phyloP scores from a whole-genome alignment of 2,888 invertebrate species.

The Drosophila longiperda region DNA sequence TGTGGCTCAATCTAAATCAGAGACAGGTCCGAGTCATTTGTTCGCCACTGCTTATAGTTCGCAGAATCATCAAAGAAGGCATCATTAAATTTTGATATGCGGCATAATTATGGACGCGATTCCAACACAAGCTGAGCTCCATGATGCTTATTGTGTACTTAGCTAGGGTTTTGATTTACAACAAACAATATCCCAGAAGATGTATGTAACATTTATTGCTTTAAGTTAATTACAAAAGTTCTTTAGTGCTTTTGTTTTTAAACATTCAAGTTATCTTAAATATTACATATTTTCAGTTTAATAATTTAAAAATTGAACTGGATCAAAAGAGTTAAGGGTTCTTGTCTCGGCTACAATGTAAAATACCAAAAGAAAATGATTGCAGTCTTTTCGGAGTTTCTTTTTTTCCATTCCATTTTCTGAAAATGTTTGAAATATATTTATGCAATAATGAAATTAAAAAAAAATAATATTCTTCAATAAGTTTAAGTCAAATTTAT shows the following conservation, averaged over 20 bases:
- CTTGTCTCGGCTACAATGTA: constrained; percentile 10
- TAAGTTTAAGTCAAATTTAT: background rate
- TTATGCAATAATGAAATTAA: background rate
- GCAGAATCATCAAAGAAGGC: constrained; percentile 22
- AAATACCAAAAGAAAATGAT: background rate
- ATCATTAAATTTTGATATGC: constrained; percentile 22
- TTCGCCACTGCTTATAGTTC: constrained; percentile 17
- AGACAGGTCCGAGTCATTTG: constrained; percentile 18
- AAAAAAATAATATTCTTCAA: background rate
- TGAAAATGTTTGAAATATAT: background rate
- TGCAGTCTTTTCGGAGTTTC: constrained; percentile 28
- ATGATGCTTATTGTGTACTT: background rate
- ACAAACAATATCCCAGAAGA: background rate
- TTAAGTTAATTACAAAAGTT: background rate
- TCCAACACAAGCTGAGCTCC: background rate
- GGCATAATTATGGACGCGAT: background rate
- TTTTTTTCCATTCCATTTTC: background rate
- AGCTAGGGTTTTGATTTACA: background rate
- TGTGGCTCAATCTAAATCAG: constrained; percentile 40
- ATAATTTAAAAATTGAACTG: background rate
- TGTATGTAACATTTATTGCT: background rate
- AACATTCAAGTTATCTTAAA: background rate
- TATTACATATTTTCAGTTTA: background rate
- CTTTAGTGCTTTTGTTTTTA: background rate
- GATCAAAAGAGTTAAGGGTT: constrained; percentile 8